Base-by-base conservation (phyloP, 2,888 invertebrate genomes). In the Chorisops tibialis region DNA sequence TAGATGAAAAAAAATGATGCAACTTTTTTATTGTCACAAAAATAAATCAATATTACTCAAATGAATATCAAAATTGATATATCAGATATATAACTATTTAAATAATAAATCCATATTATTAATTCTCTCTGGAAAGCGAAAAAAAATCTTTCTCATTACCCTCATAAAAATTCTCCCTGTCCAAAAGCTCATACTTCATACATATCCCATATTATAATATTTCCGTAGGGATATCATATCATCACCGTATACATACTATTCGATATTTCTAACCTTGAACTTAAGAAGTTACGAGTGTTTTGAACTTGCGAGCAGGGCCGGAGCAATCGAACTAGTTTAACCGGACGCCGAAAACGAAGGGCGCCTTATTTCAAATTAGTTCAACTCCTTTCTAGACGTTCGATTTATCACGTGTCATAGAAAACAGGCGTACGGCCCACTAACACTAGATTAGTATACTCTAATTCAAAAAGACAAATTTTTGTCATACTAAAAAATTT, bases 171-270 rank as follows among this genome's bases (percentile, higher is more conserved):
- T 56, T 30, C 56, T 38, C 38, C 39, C 18, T 37, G 21, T 30
- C 14, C 16, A 16, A 24, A 43, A 56, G 30, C 41, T 43, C 21
- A 24, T 22, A 7, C 30, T 35, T 56, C 54, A 45, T 45, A 56
- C 18, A 43, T 45, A 12, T 43, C 56, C 18, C 30, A 56, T 18
- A 56, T 43, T 56, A 56, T 43, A 56, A 56, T 56, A 43, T 45
- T 43, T 56, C 56, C 45, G 24, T 12, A 56, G 56, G 56, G 56
- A 56, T 43, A 56, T 43, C 56, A 56, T 56, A 56, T 56, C 56
- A 56, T 45, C n/a, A 30, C 54, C 24, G 18, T 16, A 45, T n/a
- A 19, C 56, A 45, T 16, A 45, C 56, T 43, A 14, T 21, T 43
- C 21, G 19, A 19, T 38, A 19, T 9, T 18, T 11, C n/a, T 56